These are phyloP conservation scores for Actenoides lindsayi DNA, from an alignment of 2,113 vertebrate species.

Conservation along the genomic window DNA sequence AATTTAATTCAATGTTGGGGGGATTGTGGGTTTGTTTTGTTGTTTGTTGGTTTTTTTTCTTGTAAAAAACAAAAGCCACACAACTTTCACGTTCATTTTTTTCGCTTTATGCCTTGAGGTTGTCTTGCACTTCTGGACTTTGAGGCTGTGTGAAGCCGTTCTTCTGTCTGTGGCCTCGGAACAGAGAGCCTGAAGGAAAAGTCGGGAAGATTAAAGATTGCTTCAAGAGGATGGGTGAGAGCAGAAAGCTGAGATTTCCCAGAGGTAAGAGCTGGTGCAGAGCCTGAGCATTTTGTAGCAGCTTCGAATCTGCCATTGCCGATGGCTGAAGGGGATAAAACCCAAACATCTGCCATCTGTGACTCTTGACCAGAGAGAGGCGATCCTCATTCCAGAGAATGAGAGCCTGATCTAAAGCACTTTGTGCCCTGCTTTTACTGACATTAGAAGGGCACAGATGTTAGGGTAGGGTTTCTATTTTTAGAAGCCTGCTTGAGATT, in stretches of 20 bases:
- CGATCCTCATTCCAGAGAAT: not conserved
- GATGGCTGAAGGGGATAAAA: conserved; percentile 7
- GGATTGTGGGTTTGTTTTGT: too few species aligned
- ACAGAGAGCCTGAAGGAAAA: not conserved
- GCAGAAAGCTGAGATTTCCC: conserved; percentile 10
- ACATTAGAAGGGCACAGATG: conserved; percentile 19
- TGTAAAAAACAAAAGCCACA: too few species aligned
- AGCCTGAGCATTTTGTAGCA: not conserved
- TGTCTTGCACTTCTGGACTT: not conserved
- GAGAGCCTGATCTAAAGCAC: not conserved
- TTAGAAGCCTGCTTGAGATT: not conserved
- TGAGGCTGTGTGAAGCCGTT: not conserved
- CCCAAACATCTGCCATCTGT: conserved; percentile 21
- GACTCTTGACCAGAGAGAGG: conserved; percentile 12
- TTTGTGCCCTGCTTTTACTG: not conserved
- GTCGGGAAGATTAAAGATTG: not conserved
- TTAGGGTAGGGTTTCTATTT: not conserved
- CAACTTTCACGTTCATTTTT: not conserved
- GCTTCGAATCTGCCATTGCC: conserved; percentile 15
- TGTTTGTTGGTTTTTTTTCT: not conserved
- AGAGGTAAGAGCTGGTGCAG: conserved; percentile 2
- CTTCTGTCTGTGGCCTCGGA: not conserved
- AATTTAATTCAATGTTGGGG: not conserved
- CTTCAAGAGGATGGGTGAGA: conserved; percentile 19
- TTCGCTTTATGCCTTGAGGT: not conserved